Base-by-base conservation (phyloP, 2,888 invertebrate genomes). In the Globia sparganii region DNA sequence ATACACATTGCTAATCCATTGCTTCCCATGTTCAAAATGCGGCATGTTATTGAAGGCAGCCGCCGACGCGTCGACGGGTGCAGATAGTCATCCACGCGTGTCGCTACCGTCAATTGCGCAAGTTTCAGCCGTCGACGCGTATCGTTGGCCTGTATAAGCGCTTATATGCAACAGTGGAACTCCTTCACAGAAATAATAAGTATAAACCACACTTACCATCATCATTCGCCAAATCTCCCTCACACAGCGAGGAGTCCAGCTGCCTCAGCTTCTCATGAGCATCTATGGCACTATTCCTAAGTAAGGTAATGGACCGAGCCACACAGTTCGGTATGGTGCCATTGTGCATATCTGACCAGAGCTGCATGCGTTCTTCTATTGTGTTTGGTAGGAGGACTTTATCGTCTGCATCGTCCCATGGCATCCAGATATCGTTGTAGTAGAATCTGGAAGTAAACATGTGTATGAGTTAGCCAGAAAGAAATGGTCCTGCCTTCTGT, bases 381-480 rank as follows among this genome's bases (percentile, higher is more conserved):
- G 96, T 96, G n/a, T 93, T 93, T 2, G 96, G 94, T 0, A 95
- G 85, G 0, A 96, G 90, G 2, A 97, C 95, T 85, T 97, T 97
- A 75, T 97, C 97, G 74, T 98, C 97, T 64, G 97, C 94, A 84
- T 98, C 98, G 56, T 96, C 96, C 98, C 98, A 98, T 0, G 98
- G 97, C 97, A 97, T 97, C 97, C 97, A 97, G 59, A 98, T 93
- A 82, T 97, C 96, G 56, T 96, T 97, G 88, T 97, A 98, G 89
- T 97, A 98, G 85, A 98, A 98, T 87, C 98, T 96, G 82, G 15
- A 77, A 62, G 18, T 34, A 31, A 56, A 1, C 3, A 0, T 34
- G 9, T 18, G 5, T 18, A 31, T 25, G 21, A 31, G 8, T 46
- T 46, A 66, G 8, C 13, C 18, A 65, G n/a, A 66, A 66, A 28